Conservation (phyloP, 2,888 invertebrate species). For the Oscheius sp. region DNA sequence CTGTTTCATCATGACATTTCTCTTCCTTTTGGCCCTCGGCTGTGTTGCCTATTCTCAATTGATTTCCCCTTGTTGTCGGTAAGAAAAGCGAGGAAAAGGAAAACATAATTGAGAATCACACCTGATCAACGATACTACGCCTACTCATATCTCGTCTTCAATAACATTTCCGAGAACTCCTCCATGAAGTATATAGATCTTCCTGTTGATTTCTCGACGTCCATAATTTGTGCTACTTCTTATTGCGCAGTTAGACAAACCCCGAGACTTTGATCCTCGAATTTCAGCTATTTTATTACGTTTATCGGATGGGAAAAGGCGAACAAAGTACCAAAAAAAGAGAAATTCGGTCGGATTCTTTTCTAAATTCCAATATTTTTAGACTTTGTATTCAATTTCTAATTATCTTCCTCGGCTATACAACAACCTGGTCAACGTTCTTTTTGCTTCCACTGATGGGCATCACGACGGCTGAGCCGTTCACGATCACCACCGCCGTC, state of each 20-base stretch:
- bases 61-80: conserved; percentile 25
- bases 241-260: conserved; percentile 11
- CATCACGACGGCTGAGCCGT: conserved; percentile 4
- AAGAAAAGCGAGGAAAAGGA: no score
- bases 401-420: conserved; percentile 21
- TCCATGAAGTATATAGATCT: conserved; percentile 21
- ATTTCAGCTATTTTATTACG: conserved; percentile 21
- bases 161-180: neutral
- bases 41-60: conserved; percentile 17
- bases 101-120: conserved; percentile 27
- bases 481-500: conserved; percentile 5
- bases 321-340: neutral
- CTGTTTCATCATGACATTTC: neutral
- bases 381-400: conserved; percentile 29
- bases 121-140: conserved; percentile 24
- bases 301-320: conserved; percentile 7
- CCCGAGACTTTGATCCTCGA: neutral
- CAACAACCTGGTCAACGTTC: conserved; percentile 28
- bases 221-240: conserved; percentile 12
- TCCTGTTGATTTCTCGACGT: conserved; percentile 20
- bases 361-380: neutral
- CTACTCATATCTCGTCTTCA: conserved; percentile 21
- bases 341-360: conserved; percentile 9
- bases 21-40: conserved; percentile 9
- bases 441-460: conserved; percentile 15